Evolutionary conservation across 2,888 invertebrate genomes (phyloP).

Genomic region (Dugesia japonica): DNA sequence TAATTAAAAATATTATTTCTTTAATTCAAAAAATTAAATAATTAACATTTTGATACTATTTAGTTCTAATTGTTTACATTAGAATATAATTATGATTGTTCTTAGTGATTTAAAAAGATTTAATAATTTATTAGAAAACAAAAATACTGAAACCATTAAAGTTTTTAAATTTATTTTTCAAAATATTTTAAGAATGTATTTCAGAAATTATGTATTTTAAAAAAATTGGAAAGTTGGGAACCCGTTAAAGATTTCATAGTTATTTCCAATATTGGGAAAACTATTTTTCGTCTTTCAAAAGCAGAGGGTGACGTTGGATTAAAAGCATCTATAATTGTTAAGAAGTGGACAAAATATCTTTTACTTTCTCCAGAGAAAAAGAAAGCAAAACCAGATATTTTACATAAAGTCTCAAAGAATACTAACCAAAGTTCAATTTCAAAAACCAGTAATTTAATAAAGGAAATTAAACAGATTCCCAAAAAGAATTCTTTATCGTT

Average conservation of each 20-base stretch:
- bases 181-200: no score
- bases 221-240: not conserved
- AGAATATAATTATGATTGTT: no score
- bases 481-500: not conserved
- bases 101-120: no score
- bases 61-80: no score
- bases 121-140: no score
- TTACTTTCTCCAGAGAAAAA: not conserved
- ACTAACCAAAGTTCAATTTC: not conserved
- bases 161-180: no score
- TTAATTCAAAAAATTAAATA: no score
- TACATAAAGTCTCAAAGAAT: no score
- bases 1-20: no score
- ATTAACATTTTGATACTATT: no score
- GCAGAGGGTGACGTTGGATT: not conserved
- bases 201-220: not conserved
- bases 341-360: not conserved
- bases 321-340: not conserved
- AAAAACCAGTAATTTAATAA: not conserved
- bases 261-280: not conserved
- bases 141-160: no score
- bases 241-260: not conserved
- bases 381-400: not conserved
- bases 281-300: not conserved
- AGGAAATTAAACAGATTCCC: no score